A percentile compares a stretch with the other conserved stretches of the same genome.
These are phyloP conservation scores for Drosophila nannoptera DNA, from an alignment of 1,140 invertebrate species.

Conservation along the genomic window DNA sequence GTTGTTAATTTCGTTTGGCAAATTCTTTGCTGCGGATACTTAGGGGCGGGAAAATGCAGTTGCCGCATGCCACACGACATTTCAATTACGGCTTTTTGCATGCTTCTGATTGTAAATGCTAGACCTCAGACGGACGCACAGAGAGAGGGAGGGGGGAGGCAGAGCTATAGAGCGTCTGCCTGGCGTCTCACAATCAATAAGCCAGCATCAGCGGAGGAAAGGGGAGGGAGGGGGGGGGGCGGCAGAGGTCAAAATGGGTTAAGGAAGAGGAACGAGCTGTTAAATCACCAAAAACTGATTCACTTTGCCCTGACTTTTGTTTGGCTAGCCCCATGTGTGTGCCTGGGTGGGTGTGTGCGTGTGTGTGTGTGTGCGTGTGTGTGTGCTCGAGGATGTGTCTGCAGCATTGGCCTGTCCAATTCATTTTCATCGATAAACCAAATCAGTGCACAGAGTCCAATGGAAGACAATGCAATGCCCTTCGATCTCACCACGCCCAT, in stretches of 20 bases:
- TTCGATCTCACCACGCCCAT: not conserved
- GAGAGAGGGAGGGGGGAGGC: not conserved
- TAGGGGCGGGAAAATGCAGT: slow-evolving; percentile 30
- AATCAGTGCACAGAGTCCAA: slow-evolving; percentile 5
- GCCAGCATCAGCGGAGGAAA: slow-evolving; percentile 2
- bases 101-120: slow-evolving; percentile 30
- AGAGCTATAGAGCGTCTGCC: not conserved
- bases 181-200: slow-evolving; percentile 23
- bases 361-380: slow-evolving; percentile 1
- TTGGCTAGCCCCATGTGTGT: slow-evolving; percentile 18
- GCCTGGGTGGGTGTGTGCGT: not conserved
- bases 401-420: not conserved
- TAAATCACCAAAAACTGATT: slow-evolving; percentile 27
- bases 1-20: slow-evolving; percentile 12
- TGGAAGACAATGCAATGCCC: slow-evolving; percentile 8
- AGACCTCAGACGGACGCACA: not conserved
- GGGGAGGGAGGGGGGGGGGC: not conserved
- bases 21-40: slow-evolving; percentile 13
- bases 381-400: not conserved
- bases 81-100: slow-evolving; percentile 29
- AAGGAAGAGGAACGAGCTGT: no score
- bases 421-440: slow-evolving; percentile 6
- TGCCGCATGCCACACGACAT: slow-evolving; percentile 20
- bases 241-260: no score
- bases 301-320: slow-evolving; percentile 32